Evolutionary conservation across 2,113 vertebrate genomes (phyloP).

Genomic region (Cariama cristata): DNA sequence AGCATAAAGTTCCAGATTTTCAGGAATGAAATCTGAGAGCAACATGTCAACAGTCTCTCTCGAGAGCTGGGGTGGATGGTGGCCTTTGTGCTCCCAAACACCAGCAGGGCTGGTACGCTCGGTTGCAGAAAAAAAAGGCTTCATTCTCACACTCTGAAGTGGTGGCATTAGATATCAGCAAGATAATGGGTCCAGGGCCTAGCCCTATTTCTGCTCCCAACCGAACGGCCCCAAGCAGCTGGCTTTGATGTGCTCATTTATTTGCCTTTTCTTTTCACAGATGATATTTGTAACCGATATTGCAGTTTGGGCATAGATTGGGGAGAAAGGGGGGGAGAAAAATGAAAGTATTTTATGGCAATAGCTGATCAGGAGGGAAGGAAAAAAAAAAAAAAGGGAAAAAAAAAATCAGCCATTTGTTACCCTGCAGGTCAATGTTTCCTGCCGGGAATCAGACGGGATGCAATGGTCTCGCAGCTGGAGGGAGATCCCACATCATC

Average conservation of each 20-base stretch:
- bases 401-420: neutral
- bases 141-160: constrained; percentile 75
- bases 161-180: constrained; percentile 77
- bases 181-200: constrained; percentile 74
- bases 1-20: constrained; percentile 79
- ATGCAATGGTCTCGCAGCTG: neutral
- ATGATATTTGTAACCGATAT: constrained; percentile 72
- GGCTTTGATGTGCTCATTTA: constrained; percentile 75
- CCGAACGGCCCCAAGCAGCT: constrained; percentile 62
- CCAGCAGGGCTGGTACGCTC: constrained; percentile 66
- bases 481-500: neutral
- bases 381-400: neutral
- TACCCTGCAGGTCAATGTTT: neutral
- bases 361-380: neutral
- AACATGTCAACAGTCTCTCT: constrained; percentile 70
- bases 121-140: constrained; percentile 64
- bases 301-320: neutral
- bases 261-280: constrained; percentile 64
- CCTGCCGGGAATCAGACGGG: constrained; percentile 9
- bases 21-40: constrained; percentile 79
- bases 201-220: constrained; percentile 62
- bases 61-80: constrained; percentile 69
- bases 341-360: constrained; percentile 30
- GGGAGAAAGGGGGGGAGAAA: neutral
- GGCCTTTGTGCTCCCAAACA: constrained; percentile 79